Evolutionary conservation across 2,888 invertebrate genomes (phyloP).

Genomic region (Troides helena): DNA sequence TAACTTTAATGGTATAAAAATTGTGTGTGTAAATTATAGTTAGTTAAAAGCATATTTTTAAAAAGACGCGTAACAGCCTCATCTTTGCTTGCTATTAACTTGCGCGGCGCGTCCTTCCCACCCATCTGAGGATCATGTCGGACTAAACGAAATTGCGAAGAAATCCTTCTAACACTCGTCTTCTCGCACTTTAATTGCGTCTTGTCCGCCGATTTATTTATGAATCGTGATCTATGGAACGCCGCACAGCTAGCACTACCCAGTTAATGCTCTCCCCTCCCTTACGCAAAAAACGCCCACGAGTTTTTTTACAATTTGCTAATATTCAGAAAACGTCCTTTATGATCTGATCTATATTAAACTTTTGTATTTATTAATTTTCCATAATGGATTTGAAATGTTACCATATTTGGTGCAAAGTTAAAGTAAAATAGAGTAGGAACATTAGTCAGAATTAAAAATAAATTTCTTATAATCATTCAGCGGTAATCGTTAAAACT

Average conservation of each 20-base stretch:
- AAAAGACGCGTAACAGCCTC: not conserved
- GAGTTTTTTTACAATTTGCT: not conserved
- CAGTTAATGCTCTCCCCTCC: not conserved
- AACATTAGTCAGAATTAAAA: too few species aligned
- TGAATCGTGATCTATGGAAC: constrained; percentile 57
- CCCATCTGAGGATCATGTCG: constrained; percentile 69
- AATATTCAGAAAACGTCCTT: not conserved
- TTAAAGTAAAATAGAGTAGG: too few species aligned
- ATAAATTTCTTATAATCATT: too few species aligned
- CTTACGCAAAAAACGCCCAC: not conserved
- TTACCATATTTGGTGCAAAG: too few species aligned
- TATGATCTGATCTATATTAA: not conserved
- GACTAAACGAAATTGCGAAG: constrained; percentile 75
- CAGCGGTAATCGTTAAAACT: too few species aligned
- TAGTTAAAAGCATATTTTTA: not conserved
- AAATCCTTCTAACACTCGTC: constrained; percentile 59
- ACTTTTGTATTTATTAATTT: too few species aligned
- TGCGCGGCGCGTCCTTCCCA: constrained; percentile 65
- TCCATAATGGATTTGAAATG: too few species aligned
- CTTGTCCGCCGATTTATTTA: constrained; percentile 71
- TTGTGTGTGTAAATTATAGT: not conserved
- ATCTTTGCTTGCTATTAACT: constrained; percentile 56
- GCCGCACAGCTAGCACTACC: not conserved
- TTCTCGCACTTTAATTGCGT: constrained; percentile 65
- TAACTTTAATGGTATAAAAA: not conserved